Evolutionary conservation across 1,140 invertebrate genomes (phyloP).

Genomic region (Pseudachorutes palmiensis): DNA sequence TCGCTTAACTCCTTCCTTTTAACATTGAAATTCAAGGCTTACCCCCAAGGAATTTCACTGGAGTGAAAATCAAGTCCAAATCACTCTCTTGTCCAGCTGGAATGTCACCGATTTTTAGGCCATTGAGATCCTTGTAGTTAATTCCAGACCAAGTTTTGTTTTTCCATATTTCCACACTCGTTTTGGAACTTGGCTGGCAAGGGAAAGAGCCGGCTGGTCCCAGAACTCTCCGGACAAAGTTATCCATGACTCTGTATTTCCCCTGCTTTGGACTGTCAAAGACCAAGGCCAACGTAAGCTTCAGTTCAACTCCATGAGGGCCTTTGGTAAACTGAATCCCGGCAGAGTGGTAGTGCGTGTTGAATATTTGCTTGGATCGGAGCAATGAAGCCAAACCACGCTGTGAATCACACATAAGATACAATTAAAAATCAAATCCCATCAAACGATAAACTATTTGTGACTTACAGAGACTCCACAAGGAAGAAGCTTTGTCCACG

Average conservation of each 20-base stretch:
- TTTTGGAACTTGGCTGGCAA: constrained; percentile 29
- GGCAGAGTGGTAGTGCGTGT: constrained; percentile 86
- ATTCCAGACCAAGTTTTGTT: constrained; percentile 23
- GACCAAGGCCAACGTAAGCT: constrained; percentile 30
- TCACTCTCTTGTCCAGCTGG: constrained; percentile 4
- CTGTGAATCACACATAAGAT: constrained; percentile 42
- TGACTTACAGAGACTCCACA: constrained; percentile 65
- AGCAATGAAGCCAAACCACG: constrained; percentile 74
- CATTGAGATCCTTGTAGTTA: constrained; percentile 23
- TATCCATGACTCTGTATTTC: constrained; percentile 17
- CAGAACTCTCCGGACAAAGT: constrained; percentile 26
- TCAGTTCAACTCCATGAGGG: constrained; percentile 22
- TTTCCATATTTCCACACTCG: constrained; percentile 29
- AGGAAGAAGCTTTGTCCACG: constrained; percentile 93
- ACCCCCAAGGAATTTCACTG: constrained; percentile 37
- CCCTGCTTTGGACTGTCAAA: constrained; percentile 22
- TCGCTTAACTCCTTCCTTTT: too few species aligned
- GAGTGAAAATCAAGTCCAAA: constrained; percentile 29
- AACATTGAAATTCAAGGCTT: neutral
- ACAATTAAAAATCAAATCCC: neutral
- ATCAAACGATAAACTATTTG: neutral
- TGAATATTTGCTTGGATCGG: constrained; percentile 84
- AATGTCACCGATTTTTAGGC: constrained; percentile 25
- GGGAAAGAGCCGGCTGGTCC: constrained; percentile 33
- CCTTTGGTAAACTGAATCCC: constrained; percentile 61